Evolutionary conservation across 2,113 vertebrate species (phyloP).

Genomic region (Eudyptes chrysolophus): DNA sequence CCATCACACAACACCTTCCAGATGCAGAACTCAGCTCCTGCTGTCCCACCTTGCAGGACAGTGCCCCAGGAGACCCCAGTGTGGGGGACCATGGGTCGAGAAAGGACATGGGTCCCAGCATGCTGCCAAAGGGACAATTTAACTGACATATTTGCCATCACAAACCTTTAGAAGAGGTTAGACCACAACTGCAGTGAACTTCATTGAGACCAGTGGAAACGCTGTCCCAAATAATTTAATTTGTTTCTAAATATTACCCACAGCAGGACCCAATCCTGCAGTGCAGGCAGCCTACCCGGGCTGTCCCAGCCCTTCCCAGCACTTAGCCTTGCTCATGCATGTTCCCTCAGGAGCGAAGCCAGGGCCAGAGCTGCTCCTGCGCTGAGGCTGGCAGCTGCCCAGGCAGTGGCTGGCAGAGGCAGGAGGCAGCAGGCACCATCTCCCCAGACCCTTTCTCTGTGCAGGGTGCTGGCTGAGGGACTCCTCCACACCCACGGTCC

Average conservation of each 20-base stretch:
- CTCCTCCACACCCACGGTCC: background rate
- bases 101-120: background rate
- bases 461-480: background rate
- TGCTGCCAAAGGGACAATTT: background rate
- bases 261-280: background rate
- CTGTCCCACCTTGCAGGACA: background rate
- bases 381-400: background rate
- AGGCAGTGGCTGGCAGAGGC: background rate
- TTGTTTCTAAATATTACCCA: background rate
- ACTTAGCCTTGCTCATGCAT: background rate
- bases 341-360: background rate
- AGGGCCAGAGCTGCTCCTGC: rapidly evolving
- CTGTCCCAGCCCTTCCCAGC: background rate
- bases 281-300: background rate
- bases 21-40: background rate
- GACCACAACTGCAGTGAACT: background rate
- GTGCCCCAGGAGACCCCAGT: background rate
- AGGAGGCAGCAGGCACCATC: rapidly evolving
- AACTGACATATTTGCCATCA: background rate
- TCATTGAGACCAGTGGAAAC: background rate
- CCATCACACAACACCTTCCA: background rate
- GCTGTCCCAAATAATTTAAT: background rate
- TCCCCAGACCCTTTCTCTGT: too few relatives aligned
- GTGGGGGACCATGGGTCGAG: background rate
- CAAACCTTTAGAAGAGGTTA: background rate